Percentiles rank a stretch among this genome's conserved stretches.
Conservation (phyloP, 2,888 invertebrate species). For the Tethea ocularis region DNA sequence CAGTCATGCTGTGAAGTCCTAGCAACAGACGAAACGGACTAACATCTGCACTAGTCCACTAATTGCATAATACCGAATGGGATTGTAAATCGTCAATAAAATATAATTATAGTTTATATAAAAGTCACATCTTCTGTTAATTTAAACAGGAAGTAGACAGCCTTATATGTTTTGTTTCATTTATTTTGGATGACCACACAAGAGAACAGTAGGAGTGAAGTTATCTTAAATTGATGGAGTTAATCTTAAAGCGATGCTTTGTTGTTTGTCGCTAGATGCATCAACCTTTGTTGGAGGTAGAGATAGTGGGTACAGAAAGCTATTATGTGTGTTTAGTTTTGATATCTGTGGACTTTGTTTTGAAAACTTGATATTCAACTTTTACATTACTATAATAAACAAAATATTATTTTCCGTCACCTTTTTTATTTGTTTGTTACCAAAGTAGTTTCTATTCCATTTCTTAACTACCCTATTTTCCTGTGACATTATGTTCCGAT, state of each 20-base stretch:
- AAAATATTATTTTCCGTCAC: too few species aligned
- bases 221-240: slow-evolving; percentile 73
- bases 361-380: slow-evolving; percentile 15
- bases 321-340: slow-evolving; percentile 42
- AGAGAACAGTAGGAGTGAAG: slow-evolving; percentile 59
- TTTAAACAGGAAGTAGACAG: slow-evolving; percentile 19
- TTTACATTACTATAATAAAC: slow-evolving; percentile 4
- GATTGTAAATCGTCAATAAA: background rate
- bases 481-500: slow-evolving; percentile 61
- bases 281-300: slow-evolving; percentile 52
- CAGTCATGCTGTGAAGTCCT: background rate
- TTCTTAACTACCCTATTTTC: slow-evolving; percentile 51
- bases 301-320: slow-evolving; percentile 51
- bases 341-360: slow-evolving; percentile 25
- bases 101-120: too few species aligned
- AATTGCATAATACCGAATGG: background rate
- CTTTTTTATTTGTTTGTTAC: slow-evolving; percentile 3
- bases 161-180: slow-evolving; percentile 30
- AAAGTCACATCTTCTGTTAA: background rate
- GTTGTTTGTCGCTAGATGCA: slow-evolving; percentile 62
- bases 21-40: too few species aligned
- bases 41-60: background rate
- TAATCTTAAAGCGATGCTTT: slow-evolving; percentile 73
- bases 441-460: slow-evolving; percentile 38
- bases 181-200: slow-evolving; percentile 62